Evolutionary conservation across 1,140 invertebrate species (phyloP).

Genomic region (Pseudomyrmex sp.): DNA sequence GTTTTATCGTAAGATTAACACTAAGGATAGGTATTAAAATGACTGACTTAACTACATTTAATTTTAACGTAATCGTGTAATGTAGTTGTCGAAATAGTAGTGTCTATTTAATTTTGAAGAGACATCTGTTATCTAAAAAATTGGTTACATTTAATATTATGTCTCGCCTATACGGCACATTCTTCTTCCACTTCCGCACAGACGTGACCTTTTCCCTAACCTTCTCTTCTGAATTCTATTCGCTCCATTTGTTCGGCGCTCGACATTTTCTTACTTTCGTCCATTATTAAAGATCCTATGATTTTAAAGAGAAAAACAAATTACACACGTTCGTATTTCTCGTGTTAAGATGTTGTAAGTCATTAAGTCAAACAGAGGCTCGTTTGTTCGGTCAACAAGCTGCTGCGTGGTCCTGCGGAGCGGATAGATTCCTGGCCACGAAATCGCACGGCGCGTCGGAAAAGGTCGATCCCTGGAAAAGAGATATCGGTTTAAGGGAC

Average conservation of each 20-base stretch:
- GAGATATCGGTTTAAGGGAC: slow-evolving; percentile 72
- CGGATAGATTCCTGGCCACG: slow-evolving; percentile 31
- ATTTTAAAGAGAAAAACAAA: background rate
- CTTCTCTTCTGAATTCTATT: slow-evolving; percentile 29
- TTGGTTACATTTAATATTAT: background rate
- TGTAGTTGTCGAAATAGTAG: background rate
- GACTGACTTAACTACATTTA: background rate
- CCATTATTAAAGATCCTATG: slow-evolving; percentile 13
- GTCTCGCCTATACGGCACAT: background rate
- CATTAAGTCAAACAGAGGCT: slow-evolving; percentile 36
- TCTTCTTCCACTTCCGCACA: slow-evolving; percentile 5
- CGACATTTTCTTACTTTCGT: slow-evolving; percentile 32
- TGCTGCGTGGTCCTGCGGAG: background rate
- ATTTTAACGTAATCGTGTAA: background rate
- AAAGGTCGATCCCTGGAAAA: slow-evolving; percentile 47
- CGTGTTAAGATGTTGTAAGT: slow-evolving; percentile 34
- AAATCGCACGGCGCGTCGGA: slow-evolving; percentile 36
- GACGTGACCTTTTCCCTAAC: slow-evolving; percentile 47
- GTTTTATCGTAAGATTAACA: background rate
- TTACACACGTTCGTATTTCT: background rate
- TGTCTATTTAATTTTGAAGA: background rate
- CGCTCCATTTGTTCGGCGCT: slow-evolving; percentile 43
- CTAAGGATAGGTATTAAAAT: background rate
- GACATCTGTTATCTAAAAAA: background rate
- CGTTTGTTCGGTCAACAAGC: slow-evolving; percentile 47